Conservation (phyloP, 2,113 vertebrate species). For the Semnopithecus entellus region DNA sequence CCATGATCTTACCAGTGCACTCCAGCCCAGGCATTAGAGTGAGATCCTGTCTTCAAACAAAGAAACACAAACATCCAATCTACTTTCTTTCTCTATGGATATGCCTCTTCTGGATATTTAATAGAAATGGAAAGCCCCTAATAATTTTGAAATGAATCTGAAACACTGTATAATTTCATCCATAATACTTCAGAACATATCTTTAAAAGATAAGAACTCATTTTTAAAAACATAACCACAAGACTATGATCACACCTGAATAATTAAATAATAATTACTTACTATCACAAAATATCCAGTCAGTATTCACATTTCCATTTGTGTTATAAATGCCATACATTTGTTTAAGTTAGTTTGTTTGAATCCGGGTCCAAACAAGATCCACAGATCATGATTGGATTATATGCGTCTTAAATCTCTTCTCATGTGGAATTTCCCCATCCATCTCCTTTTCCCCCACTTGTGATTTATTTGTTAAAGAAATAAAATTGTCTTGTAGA, state of each 20-base stretch:
- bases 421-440: neutral
- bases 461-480: neutral
- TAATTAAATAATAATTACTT: neutral
- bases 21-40: no score
- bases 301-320: neutral
- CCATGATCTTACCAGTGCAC: no score
- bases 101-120: neutral
- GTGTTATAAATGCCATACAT: neutral
- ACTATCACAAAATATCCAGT: neutral
- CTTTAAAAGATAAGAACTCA: neutral
- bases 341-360: slow-evolving; percentile 19
- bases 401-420: neutral
- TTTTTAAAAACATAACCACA: neutral
- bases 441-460: neutral
- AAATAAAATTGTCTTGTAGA: neutral
- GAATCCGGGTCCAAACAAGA: neutral
- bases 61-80: neutral
- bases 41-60: no score
- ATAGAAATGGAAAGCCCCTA: neutral
- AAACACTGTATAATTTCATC: neutral
- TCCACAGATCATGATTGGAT: neutral
- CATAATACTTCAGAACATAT: neutral
- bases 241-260: neutral
- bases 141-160: neutral
- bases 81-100: neutral